Percentiles rank a stretch among this genome's conserved stretches.
Conservation (phyloP, 2,113 vertebrate genomes). For the Chrysemys picta region DNA sequence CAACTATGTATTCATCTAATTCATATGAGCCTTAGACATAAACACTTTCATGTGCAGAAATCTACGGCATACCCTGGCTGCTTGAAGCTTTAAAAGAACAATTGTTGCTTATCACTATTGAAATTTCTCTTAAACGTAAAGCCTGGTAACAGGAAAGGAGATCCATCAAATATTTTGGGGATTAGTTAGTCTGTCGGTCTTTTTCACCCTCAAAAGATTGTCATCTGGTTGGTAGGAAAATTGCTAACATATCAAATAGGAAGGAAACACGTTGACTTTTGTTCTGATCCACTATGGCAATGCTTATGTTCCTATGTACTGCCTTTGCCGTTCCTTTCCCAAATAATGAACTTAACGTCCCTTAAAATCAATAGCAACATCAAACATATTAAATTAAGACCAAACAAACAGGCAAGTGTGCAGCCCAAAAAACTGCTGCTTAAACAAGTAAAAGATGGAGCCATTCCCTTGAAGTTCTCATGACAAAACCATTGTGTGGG, state of each 20-base stretch:
- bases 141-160: slow-evolving; percentile 15
- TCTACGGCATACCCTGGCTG: slow-evolving; percentile 50
- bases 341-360: slow-evolving; percentile 7
- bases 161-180: neutral
- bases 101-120: slow-evolving; percentile 46
- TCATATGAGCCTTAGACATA: slow-evolving; percentile 58
- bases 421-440: neutral
- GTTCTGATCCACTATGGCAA: slow-evolving; percentile 28
- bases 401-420: neutral
- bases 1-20: slow-evolving; percentile 61
- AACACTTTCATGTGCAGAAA: slow-evolving; percentile 56
- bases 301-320: neutral
- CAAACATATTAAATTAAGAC: neutral
- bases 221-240: neutral
- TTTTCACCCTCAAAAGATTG: slow-evolving; percentile 43
- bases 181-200: slow-evolving; percentile 23
- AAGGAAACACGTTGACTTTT: slow-evolving; percentile 39
- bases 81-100: slow-evolving; percentile 49
- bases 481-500: slow-evolving; percentile 39
- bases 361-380: slow-evolving; percentile 1
- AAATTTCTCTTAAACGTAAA: slow-evolving; percentile 54
- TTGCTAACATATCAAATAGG: neutral
- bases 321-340: neutral
- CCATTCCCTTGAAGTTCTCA: neutral
- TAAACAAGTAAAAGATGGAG: slow-evolving; percentile 34